A percentile compares a stretch with the other conserved stretches of the same genome.
phyloP scores from a whole-genome alignment of 2,797 vertebrate species.

The Rhinoraja longicauda region DNA sequence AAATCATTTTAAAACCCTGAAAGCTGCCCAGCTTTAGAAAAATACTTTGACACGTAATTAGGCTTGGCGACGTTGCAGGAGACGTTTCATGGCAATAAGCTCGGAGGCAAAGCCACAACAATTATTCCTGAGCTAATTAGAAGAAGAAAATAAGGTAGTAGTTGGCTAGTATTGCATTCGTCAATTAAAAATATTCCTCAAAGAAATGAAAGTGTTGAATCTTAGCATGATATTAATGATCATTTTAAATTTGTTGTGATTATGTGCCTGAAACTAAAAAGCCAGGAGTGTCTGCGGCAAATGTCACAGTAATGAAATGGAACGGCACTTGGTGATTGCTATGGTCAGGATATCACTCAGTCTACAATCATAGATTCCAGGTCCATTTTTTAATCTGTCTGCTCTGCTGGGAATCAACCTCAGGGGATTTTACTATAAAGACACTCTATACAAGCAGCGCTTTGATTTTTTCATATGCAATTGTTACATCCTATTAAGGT shows the following conservation, averaged over 20 bases:
- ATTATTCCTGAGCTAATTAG: neutral
- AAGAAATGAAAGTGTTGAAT: neutral
- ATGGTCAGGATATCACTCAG: neutral
- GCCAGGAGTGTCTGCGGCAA: too few relatives aligned
- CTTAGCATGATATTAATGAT: neutral
- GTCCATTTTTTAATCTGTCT: neutral
- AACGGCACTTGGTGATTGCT: neutral
- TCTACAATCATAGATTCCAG: neutral
- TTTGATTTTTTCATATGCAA: neutral
- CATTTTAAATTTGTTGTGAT: neutral
- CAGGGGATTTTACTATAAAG: neutral
- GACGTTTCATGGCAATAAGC: neutral
- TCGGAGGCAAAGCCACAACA: neutral
- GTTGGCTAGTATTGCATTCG: neutral
- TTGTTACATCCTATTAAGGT: neutral
- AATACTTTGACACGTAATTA: neutral
- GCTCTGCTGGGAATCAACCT: neutral
- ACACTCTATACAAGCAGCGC: too few relatives aligned
- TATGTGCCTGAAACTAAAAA: neutral
- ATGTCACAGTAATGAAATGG: neutral
- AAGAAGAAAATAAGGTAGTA: neutral
- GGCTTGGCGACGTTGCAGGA: neutral
- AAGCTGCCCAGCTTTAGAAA: neutral
- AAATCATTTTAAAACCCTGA: neutral
- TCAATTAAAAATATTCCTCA: neutral